Evolutionary conservation across 2,797 vertebrate species (phyloP).

Genomic region (Chelonia mydas): DNA sequence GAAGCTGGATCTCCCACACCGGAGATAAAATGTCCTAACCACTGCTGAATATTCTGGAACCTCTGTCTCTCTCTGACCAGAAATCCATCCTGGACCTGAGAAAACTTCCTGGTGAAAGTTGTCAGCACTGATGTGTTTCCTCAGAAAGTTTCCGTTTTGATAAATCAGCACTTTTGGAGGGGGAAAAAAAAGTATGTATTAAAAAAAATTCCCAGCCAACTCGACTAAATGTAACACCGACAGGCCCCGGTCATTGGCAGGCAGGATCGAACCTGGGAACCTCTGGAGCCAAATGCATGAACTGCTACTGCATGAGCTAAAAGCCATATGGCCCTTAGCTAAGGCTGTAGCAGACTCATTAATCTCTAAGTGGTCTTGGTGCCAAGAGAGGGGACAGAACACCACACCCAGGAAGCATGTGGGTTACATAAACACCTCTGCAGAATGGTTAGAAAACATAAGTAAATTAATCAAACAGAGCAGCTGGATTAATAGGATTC

Average conservation of each 20-base stretch:
- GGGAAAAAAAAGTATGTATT: neutral
- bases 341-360: too few species aligned
- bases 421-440: too few species aligned
- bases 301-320: too few species aligned
- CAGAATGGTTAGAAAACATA: neutral
- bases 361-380: too few species aligned
- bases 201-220: neutral
- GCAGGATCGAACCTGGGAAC: too few species aligned
- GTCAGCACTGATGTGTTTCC: neutral
- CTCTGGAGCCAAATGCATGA: too few species aligned
- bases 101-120: neutral
- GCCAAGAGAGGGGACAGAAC: too few species aligned
- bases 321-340: too few species aligned
- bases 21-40: neutral
- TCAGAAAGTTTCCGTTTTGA: neutral
- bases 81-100: neutral
- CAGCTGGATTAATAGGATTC: fast-evolving
- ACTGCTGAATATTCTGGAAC: neutral
- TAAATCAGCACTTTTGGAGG: neutral
- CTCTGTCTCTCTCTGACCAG: too few species aligned
- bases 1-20: neutral
- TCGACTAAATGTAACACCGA: neutral
- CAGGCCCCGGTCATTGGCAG: too few species aligned
- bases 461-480: fast-evolving
- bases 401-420: too few species aligned